A percentile compares a stretch with the other conserved stretches of the same genome.
Conservation (phyloP, 2,113 vertebrate species). For the Rhynchopsitta pachyrhyncha region DNA sequence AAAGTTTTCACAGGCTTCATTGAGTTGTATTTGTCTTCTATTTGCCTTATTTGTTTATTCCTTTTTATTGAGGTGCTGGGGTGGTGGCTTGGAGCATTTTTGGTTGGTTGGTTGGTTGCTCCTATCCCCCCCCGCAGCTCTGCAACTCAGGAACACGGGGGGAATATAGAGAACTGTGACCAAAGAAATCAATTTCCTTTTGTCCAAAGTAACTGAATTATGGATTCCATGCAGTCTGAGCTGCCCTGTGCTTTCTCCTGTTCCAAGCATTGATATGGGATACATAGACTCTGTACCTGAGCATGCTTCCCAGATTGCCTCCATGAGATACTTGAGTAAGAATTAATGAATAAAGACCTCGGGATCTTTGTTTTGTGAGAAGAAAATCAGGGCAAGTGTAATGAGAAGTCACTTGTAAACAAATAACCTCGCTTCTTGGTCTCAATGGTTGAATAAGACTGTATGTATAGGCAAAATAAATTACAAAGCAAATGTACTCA, state of each 20-base stretch:
- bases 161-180: not conserved
- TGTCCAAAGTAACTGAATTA: not conserved
- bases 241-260: not conserved
- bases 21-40: not conserved
- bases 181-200: not conserved
- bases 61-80: not conserved
- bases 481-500: not conserved
- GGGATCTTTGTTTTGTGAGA: not conserved
- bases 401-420: not conserved
- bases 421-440: not conserved
- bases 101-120: not conserved
- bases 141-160: not conserved
- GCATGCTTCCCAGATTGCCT: not conserved
- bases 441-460: not conserved
- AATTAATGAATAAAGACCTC: not conserved
- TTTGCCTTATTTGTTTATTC: not conserved
- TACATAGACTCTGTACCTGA: not conserved
- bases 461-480: constrained; percentile 1
- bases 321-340: not conserved
- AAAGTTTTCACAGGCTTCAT: not conserved
- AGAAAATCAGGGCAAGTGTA: not conserved
- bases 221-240: not conserved
- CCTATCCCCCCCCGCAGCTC: rapidly evolving
- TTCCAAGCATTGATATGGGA: not conserved
- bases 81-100: not conserved